Base-by-base conservation (phyloP, 2,888 invertebrate genomes). In the Drosophila helvetica region DNA sequence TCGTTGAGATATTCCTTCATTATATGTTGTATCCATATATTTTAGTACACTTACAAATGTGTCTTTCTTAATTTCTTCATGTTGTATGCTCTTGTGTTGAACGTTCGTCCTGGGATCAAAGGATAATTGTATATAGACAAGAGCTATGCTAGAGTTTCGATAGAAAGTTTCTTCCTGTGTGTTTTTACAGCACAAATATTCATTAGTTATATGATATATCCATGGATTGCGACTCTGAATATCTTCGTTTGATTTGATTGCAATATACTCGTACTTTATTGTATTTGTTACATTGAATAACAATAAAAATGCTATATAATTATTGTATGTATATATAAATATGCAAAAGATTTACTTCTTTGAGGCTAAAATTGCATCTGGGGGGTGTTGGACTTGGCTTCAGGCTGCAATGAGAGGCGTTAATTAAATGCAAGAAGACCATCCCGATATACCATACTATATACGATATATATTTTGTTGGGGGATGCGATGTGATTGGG, bases 251-350 rank as follows among this genome's bases (percentile, higher is more conserved):
- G 27, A 8, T 27, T 48, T 42, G 27, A 70, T 54, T 50, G 53
- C 50, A 30, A 25, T 60, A 50, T 50, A 17, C 12, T 60, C 47
- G 42, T 77, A 54, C 70, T 84, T 81, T 86, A 84, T 81, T 81
- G 57, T 38, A 78, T 67, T 73, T 65, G 62, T 68, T 81, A 76
- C 54, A 68, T 71, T 59, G 51, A 38, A 59, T 47, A 67, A 67
- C 70, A 68, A 71, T 46, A 52, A 48, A 38, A 70, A 46, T 30
- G 10, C 51, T 33, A 51, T 19, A 45, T 64, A 38, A 70, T 60
- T 60, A 60, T 60, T 22, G 69, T 55, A 72, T 78, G 66, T 75
- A 75, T 22, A 78, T 73, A 74, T 69, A 42, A 54, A 54, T 67
- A 67, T 76, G 66, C 65, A 74, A 86, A 74, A 69, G 74, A 74